A percentile compares a stretch with the other conserved stretches of the same genome.
Conservation (phyloP, 1,140 invertebrate species). For the Arion vulgaris region DNA sequence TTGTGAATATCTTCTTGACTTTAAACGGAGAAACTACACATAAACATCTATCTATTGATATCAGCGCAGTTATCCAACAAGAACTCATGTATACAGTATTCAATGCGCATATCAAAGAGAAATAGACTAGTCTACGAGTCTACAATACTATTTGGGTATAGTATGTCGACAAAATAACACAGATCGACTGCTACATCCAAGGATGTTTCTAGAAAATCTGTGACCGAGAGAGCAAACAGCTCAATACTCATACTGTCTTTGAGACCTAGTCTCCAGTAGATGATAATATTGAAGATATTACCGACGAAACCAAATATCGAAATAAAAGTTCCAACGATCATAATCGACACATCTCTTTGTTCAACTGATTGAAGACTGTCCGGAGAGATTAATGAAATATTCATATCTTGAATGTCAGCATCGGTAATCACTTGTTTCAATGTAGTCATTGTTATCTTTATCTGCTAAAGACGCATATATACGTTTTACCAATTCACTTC, state of each 20-base stretch:
- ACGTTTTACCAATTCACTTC: no score
- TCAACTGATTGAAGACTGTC: no score
- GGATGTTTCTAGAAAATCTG: neutral
- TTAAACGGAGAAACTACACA: slow-evolving; percentile 6
- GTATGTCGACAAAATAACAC: neutral
- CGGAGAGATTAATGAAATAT: no score
- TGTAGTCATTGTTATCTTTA: no score
- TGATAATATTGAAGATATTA: neutral
- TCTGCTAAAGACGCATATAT: no score
- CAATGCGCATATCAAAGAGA: neutral
- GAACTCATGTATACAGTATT: neutral
- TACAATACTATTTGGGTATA: neutral
- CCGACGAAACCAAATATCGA: neutral
- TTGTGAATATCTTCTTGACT: slow-evolving; percentile 8
- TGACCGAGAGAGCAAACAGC: neutral
- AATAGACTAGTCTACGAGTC: neutral
- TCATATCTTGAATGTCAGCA: no score
- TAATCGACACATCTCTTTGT: no score
- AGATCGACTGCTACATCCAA: neutral
- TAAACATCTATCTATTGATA: neutral
- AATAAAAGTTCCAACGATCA: no score
- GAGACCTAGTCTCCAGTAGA: slow-evolving; percentile 3
- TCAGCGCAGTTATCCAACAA: neutral
- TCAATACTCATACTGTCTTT: slow-evolving; percentile 1
- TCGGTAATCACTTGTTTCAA: no score